Percentiles rank a stretch among this genome's conserved stretches.
Evolutionary conservation across 2,113 vertebrate species (phyloP).

Genomic region (Oplegnathus fasciatus): DNA sequence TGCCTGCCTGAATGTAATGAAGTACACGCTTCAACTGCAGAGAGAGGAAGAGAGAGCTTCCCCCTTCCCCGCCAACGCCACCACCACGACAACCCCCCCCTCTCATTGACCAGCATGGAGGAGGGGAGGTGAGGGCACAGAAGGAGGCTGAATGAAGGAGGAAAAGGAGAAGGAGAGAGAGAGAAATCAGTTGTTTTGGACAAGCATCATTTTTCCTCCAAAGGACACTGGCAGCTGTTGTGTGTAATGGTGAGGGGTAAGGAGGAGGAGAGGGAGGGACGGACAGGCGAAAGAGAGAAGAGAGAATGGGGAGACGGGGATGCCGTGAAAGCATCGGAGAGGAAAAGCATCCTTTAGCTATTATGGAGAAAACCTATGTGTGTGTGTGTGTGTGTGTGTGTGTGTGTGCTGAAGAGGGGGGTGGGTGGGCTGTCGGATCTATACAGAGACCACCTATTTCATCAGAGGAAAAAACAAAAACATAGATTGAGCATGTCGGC

Average conservation of each 20-base stretch:
- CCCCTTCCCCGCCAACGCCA: too few relatives aligned
- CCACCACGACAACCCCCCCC: too few relatives aligned
- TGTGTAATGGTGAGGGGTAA: conserved; percentile 56
- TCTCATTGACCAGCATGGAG: too few relatives aligned
- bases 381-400: conserved; percentile 7
- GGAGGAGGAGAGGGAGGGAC: conserved; percentile 11
- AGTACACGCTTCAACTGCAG: conserved; percentile 54
- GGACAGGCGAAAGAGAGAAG: conserved; percentile 2
- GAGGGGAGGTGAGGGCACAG: conserved; percentile 48
- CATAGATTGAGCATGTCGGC: conserved; percentile 54
- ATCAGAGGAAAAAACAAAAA: conserved; percentile 54
- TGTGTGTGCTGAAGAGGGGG: background rate
- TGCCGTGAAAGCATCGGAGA: conserved; percentile 57
- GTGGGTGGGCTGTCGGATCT: background rate
- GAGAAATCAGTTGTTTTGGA: conserved; percentile 75
- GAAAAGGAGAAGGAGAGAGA: conserved; percentile 6
- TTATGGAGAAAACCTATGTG: conserved; percentile 55
- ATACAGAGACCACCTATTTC: conserved; percentile 77
- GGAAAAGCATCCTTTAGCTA: conserved; percentile 66
- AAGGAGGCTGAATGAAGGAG: conserved; percentile 32
- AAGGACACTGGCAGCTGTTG: conserved; percentile 82
- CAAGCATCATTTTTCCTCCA: conserved; percentile 78
- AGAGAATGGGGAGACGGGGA: conserved; percentile 10
- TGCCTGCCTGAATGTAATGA: conserved; percentile 59
- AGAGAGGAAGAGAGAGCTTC: conserved; percentile 19